Evolutionary conservation across 2,113 vertebrate genomes (phyloP).

Genomic region (Microcebus ravelobensis): DNA sequence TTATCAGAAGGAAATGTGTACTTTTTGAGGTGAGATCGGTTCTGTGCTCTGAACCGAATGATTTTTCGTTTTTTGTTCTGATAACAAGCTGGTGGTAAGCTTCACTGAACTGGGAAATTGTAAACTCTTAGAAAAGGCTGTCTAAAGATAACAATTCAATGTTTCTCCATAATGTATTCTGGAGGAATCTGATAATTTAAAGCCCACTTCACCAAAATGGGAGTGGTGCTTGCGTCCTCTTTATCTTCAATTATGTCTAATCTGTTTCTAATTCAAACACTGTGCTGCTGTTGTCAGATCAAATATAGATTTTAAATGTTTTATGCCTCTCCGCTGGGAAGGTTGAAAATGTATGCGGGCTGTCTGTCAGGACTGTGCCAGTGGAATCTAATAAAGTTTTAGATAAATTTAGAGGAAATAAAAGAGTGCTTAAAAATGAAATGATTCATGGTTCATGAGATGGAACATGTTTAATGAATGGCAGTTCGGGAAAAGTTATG

Average conservation of each 20-base stretch:
- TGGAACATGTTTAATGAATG: conserved; percentile 81
- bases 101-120: conserved; percentile 99
- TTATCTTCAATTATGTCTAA: conserved; percentile 97
- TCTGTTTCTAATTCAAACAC: conserved; percentile 95
- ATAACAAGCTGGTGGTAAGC: conserved; percentile 98
- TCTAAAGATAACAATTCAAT: conserved; percentile 98
- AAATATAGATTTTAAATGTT: conserved; percentile 95
- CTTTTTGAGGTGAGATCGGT: conserved; percentile 94
- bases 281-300: conserved; percentile 93
- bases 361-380: conserved; percentile 76
- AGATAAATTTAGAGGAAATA: conserved; percentile 85
- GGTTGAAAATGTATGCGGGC: conserved; percentile 76
- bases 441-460: conserved; percentile 82
- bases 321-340: conserved; percentile 83
- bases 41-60: conserved; percentile 95
- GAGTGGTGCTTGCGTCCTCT: conserved; percentile 93
- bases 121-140: conserved; percentile 98
- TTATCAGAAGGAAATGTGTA: conserved; percentile 95
- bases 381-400: conserved; percentile 84
- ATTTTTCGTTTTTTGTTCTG: conserved; percentile 96
- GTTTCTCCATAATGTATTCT: conserved; percentile 96
- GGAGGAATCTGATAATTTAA: conserved; percentile 97
- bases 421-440: conserved; percentile 81
- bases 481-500: conserved; percentile 76
- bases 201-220: conserved; percentile 94